Conservation (phyloP, 2,113 vertebrate genomes). For the Cochlearius cochlearius region DNA sequence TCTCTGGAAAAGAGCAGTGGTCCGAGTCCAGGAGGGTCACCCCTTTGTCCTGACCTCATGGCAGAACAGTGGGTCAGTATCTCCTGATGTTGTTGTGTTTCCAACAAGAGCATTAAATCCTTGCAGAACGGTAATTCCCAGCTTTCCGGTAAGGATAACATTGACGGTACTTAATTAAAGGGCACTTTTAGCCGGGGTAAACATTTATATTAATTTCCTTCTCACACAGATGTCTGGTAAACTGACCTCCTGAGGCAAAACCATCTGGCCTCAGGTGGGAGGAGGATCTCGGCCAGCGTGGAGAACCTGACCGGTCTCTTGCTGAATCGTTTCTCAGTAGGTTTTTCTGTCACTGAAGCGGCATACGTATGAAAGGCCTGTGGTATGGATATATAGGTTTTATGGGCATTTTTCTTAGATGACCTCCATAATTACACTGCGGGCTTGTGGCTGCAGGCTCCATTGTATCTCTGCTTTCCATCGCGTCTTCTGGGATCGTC, state of each 20-base stretch:
- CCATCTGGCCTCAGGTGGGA: slow-evolving; percentile 50
- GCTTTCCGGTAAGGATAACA: slow-evolving; percentile 47
- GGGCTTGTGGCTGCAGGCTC: not conserved
- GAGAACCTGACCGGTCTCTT: not conserved
- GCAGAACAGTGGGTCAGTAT: not conserved
- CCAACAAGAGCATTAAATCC: not conserved
- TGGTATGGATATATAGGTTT: not conserved
- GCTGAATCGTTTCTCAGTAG: not conserved
- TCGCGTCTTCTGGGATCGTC: not conserved
- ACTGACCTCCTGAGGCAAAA: slow-evolving; percentile 37
- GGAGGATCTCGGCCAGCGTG: not conserved
- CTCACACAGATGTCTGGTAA: slow-evolving; percentile 40
- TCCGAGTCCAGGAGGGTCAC: not conserved
- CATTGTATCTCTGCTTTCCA: not conserved
- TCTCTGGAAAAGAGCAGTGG: not conserved
- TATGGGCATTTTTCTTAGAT: not conserved
- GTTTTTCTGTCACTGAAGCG: not conserved
- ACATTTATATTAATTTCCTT: slow-evolving; percentile 56
- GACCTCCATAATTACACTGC: slow-evolving; percentile 1
- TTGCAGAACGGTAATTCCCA: slow-evolving; percentile 19
- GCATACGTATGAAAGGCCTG: not conserved
- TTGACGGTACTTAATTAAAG: slow-evolving; percentile 26
- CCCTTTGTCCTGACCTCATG: not conserved
- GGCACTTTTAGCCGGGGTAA: not conserved
- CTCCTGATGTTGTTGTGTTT: not conserved